Base-by-base conservation (phyloP, 2,888 invertebrate genomes). In the Agrypnus murinus region DNA sequence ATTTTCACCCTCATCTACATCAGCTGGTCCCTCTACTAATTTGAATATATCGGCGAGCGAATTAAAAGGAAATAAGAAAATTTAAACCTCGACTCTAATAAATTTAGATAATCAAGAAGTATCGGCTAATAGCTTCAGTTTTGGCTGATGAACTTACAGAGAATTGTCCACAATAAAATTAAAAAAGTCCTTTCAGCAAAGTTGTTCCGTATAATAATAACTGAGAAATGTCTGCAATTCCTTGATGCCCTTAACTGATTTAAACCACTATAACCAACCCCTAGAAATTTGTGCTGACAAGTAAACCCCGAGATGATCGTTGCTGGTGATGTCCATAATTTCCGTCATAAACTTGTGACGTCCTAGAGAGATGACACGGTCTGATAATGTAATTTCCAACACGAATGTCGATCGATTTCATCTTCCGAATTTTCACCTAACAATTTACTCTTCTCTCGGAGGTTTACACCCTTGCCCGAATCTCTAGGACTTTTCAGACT, bases 351-450 rank as follows among this genome's bases (percentile, higher is more conserved):
- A 25, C 25, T 25, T 25, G 48, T 25, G 48, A 36, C n/a, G 58
- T 31, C 40, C 25, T 58, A 15, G 43, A 38, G 38, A 25, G 43
- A 58, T 43, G 58, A 58, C 58, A 58, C 19, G 31, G 58, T 15
- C 58, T 58, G 40, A 58, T 58, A 58, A 58, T 43, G 58, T 43
- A 58, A 58, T 58, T 40, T 38, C 58, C 40, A 38, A 14, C 40
- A 31, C 40, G 58, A 55, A 40, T 31, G 43, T 58, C 43, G 40
- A 58, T 58, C 58, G 58, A 58, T 58, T 40, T n/a, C 25, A 19
- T 31, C 12, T 43, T 58, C 58, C 58, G 43, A 38, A 43, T 58
- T 58, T 58, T 58, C 58, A 31, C 58, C 17, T 58, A 58, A 58
- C 40, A 58, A 58, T 58, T 58, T 43, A 14, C 58, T 40, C 58